phyloP scores from a whole-genome alignment of 2,888 invertebrate species.

The Calliphora vomitoria region DNA sequence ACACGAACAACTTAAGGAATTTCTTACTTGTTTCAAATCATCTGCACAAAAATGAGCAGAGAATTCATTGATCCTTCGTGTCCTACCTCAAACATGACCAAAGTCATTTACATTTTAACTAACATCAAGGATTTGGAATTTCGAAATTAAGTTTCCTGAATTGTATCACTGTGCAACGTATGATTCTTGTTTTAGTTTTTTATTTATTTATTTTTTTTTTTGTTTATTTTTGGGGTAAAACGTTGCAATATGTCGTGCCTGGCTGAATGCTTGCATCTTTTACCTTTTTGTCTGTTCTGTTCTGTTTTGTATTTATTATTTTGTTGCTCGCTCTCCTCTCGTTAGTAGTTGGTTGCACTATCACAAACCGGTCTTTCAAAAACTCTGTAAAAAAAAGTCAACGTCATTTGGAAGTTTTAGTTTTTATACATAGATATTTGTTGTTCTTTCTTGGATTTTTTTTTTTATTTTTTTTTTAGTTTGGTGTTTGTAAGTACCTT shows the following conservation, averaged over 20 bases:
- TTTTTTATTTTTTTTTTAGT: constrained; percentile 8
- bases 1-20: too few relatives aligned
- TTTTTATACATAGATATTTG: constrained; percentile 17
- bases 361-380: constrained; percentile 56
- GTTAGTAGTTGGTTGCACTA: constrained; percentile 17
- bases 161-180: constrained; percentile 11
- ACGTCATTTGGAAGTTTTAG: constrained; percentile 66
- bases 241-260: constrained; percentile 57
- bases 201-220: background rate
- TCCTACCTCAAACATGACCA: too few relatives aligned
- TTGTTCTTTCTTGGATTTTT: constrained; percentile 4
- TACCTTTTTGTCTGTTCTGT: constrained; percentile 28
- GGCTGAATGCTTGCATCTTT: constrained; percentile 34
- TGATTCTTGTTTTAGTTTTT: constrained; percentile 42
- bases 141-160: background rate
- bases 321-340: constrained; percentile 15
- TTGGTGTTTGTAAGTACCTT: constrained; percentile 41
- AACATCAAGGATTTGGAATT: too few relatives aligned
- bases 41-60: too few relatives aligned
- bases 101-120: too few relatives aligned
- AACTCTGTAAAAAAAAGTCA: constrained; percentile 42
- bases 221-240: constrained; percentile 38
- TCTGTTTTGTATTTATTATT: constrained; percentile 6
- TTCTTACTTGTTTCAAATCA: too few relatives aligned
- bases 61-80: too few relatives aligned